Base-by-base conservation (phyloP, 2,888 invertebrate species). In the Metalampra italica region DNA sequence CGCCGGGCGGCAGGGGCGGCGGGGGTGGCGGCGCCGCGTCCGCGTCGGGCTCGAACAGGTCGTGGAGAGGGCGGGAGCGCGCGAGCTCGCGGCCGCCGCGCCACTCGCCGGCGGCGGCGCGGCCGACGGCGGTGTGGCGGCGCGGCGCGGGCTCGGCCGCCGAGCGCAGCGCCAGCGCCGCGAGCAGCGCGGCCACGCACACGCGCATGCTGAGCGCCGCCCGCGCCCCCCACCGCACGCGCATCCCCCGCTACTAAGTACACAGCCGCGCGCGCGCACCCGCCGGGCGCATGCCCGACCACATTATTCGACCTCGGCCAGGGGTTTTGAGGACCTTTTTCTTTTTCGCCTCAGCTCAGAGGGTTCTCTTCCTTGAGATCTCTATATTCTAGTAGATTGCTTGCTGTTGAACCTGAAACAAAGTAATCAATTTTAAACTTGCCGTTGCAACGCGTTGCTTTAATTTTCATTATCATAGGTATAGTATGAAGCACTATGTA, bases 211-310 rank as follows among this genome's bases (percentile, higher is more conserved):
- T 76, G 70, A 76, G 66, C 62, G 64, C 71, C 60, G 69, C 71
- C 64, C 78, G 73, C 71, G 71, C 75, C 70, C 70, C 72, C 79
- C 80, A 74, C 83, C 81, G 74, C 79, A 75, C 70, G 63, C 71
- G 68, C 84, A 82, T 81, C 64, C 53, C 73, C 80, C 65, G 59
- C 68, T 77, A 85, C 84, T 86, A 86, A 82, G 83, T 83, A 74
- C 78, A 82, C 77, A 68, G 68, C 61, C 73, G 73, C 61, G 67
- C 73, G 62, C 68, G 68, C 63, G 70, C 78, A 67, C 75, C 68
- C 75, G 61, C 66, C 69, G 82, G 84, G 79, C 80, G 68, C 78
- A 66, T 74, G 80, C 82, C 83, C 79, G 74, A 75, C 84, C 82
- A 77, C 87, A 88, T 87, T 83, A 84, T 87, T 79, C 60, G 57